Evolutionary conservation across 2,888 invertebrate genomes (phyloP).

Genomic region (Agrochola lychnidis): DNA sequence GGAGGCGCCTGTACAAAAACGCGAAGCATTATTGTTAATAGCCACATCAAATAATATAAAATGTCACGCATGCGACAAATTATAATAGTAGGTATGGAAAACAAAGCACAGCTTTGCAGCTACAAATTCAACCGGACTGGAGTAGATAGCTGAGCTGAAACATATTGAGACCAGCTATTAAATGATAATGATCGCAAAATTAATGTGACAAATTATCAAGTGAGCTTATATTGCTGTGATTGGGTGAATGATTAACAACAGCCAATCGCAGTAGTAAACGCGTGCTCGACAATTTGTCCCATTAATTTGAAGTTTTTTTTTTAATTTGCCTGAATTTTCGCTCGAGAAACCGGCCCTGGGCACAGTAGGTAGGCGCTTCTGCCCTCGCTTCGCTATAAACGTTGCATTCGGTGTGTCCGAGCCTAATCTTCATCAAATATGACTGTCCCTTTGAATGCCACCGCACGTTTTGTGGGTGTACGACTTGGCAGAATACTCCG

Average conservation of each 20-base stretch:
- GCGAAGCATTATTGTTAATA: neutral
- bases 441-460: slow-evolving; percentile 19
- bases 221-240: neutral
- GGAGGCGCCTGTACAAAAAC: neutral
- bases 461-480: slow-evolving; percentile 11
- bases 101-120: neutral
- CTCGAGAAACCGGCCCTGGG: neutral
- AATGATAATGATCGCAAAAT: neutral
- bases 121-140: neutral
- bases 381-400: neutral
- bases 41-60: neutral
- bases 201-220: neutral
- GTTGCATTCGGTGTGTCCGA: slow-evolving; percentile 3
- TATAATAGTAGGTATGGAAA: neutral
- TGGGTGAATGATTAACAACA: neutral
- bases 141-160: neutral
- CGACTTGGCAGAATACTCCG: slow-evolving; percentile 44
- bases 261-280: neutral
- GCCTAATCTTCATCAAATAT: slow-evolving; percentile 15
- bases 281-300: neutral
- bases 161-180: neutral
- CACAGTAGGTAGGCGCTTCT: neutral
- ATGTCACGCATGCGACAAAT: neutral
- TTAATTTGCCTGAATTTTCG: neutral
- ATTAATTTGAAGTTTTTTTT: too few relatives aligned